A percentile compares a stretch with the other conserved stretches of the same genome.
Evolutionary conservation across 2,888 invertebrate genomes (phyloP).

Genomic region (Catocala fraxini): DNA sequence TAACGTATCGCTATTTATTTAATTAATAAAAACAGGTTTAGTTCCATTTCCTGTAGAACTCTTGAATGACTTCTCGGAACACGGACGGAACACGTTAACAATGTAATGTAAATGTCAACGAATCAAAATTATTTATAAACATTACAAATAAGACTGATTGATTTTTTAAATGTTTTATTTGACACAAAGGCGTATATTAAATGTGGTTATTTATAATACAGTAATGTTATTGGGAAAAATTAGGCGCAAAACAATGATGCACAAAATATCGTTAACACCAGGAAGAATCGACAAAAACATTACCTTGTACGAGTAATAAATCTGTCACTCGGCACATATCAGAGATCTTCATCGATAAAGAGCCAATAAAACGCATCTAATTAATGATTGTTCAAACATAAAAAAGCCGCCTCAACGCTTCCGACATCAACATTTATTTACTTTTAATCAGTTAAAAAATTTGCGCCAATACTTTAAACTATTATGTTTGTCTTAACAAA

Average conservation of each 20-base stretch:
- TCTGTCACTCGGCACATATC: constrained; percentile 79
- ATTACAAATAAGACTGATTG: constrained; percentile 30
- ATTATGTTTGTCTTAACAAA: constrained; percentile 69
- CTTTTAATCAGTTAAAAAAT: constrained; percentile 66
- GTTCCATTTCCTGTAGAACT: not conserved
- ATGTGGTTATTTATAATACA: constrained; percentile 26
- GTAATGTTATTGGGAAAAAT: constrained; percentile 43
- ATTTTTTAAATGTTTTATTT: constrained; percentile 38
- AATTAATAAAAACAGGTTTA: not conserved
- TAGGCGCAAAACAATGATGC: constrained; percentile 60
- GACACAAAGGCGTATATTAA: constrained; percentile 16
- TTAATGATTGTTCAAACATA: constrained; percentile 79
- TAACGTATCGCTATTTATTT: not conserved
- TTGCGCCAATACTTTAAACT: constrained; percentile 64
- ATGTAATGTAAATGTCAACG: constrained; percentile 2
- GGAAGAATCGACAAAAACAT: constrained; percentile 72
- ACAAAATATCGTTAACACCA: constrained; percentile 62
- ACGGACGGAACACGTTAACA: not conserved
- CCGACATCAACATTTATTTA: constrained; percentile 76
- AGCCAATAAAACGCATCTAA: constrained; percentile 80
- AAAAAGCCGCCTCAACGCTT: constrained; percentile 72
- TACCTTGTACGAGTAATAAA: constrained; percentile 79
- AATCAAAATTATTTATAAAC: constrained; percentile 25
- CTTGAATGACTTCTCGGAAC: not conserved
- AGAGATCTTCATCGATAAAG: constrained; percentile 74